phyloP scores from a whole-genome alignment of 1,140 invertebrate genomes.

The Heliconius congener region DNA sequence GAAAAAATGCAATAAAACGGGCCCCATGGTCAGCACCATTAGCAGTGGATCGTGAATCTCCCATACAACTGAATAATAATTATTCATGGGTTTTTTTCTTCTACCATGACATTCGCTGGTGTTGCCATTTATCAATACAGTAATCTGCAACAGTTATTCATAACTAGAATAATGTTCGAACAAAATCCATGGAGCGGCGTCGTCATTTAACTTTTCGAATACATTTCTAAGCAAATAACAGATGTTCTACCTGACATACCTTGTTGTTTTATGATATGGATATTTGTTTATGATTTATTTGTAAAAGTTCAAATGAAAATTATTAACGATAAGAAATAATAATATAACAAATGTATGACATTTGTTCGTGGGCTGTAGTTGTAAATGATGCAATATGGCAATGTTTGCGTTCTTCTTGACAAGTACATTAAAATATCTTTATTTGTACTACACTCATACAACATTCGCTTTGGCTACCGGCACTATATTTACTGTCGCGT shows the following conservation, averaged over 20 bases:
- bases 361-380: conserved; percentile 30
- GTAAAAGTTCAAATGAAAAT: conserved; percentile 45
- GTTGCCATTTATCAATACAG: conserved; percentile 72
- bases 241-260: conserved; percentile 46
- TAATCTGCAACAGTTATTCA: conserved; percentile 74
- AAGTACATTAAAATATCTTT: conserved; percentile 37
- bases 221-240: conserved; percentile 46
- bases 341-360: conserved; percentile 16
- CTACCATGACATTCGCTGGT: conserved; percentile 57
- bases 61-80: conserved; percentile 69
- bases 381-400: conserved; percentile 44
- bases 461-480: conserved; percentile 14
- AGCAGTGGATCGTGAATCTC: conserved; percentile 65
- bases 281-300: conserved; percentile 52
- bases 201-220: conserved; percentile 26
- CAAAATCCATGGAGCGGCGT: conserved; percentile 15
- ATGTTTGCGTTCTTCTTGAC: conserved; percentile 45
- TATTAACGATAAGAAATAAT: conserved; percentile 48
- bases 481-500: neutral
- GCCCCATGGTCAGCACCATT: conserved; percentile 71
- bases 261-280: conserved; percentile 50
- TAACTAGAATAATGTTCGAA: conserved; percentile 56
- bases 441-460: conserved; percentile 34
- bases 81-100: conserved; percentile 70
- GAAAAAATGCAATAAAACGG: conserved; percentile 76